These are phyloP conservation scores for Drosophila lutescens DNA, from an alignment of 2,888 invertebrate species.

Conservation along the genomic window DNA sequence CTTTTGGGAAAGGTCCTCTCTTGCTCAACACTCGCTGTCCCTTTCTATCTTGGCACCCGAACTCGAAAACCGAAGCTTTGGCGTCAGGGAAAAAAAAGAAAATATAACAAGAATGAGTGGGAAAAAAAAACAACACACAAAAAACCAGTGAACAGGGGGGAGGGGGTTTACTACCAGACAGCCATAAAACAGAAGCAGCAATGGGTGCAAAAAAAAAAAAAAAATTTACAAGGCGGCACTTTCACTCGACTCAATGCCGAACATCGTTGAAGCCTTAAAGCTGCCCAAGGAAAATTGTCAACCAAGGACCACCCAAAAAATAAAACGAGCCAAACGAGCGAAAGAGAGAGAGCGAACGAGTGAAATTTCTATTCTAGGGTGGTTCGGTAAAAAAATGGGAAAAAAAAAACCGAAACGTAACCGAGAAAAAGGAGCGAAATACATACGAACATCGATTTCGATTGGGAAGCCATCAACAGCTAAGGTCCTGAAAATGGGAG, in stretches of 20 bases:
- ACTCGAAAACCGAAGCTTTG: conserved; percentile 43
- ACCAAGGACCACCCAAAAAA: conserved; percentile 18
- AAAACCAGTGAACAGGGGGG: conserved; percentile 20
- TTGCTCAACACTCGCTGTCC: conserved; percentile 9
- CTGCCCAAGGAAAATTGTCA: conserved; percentile 50
- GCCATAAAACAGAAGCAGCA: conserved; percentile 29
- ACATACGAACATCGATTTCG: conserved; percentile 84
- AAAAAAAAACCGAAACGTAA: conserved; percentile 32
- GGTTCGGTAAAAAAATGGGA: conserved; percentile 34
- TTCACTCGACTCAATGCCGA: conserved; percentile 57
- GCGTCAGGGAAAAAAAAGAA: conserved; percentile 51
- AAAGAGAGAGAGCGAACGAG: conserved; percentile 36
- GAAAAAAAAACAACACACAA: conserved; percentile 16
- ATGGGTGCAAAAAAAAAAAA: conserved; percentile 5
- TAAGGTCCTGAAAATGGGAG: conserved; percentile 50
- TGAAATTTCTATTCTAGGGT: conserved; percentile 49
- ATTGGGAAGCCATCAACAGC: conserved; percentile 84
- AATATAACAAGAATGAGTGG: conserved; percentile 29
- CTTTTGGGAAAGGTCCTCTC: conserved; percentile 1
- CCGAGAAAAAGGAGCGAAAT: conserved; percentile 50
- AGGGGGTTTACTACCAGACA: conserved; percentile 27
- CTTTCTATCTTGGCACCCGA: conserved; percentile 45
- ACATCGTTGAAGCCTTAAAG: conserved; percentile 66
- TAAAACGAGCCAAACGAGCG: neutral
- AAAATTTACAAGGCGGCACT: conserved; percentile 56